Conservation (phyloP, 2,113 vertebrate genomes). For the Protomyctophum bolini region DNA sequence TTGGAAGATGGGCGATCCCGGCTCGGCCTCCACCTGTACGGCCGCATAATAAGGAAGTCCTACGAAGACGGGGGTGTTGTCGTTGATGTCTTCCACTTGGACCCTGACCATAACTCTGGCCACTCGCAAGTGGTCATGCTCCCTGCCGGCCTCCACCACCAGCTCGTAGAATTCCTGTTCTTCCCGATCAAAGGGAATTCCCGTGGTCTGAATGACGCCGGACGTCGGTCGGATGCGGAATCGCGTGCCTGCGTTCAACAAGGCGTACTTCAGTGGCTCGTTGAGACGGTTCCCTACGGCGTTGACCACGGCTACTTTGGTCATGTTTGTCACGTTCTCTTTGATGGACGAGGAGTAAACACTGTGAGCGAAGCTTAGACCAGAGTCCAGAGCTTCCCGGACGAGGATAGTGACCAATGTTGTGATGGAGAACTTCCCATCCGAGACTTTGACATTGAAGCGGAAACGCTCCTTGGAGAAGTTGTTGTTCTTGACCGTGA, state of each 20-base stretch:
- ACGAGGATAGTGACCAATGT: conserved; percentile 87
- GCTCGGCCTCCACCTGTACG: conserved; percentile 93
- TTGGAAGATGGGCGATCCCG: conserved; percentile 87
- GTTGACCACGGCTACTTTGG: conserved; percentile 91
- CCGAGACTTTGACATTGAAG: conserved; percentile 89
- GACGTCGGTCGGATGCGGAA: conserved; percentile 93
- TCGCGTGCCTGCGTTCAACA: conserved; percentile 91
- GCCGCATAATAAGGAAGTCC: conserved; percentile 97
- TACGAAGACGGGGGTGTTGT: conserved; percentile 91
- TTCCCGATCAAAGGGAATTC: conserved; percentile 91
- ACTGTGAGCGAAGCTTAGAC: conserved; percentile 89
- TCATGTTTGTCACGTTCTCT: conserved; percentile 90
- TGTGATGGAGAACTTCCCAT: conserved; percentile 92
- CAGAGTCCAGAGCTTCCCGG: conserved; percentile 91
- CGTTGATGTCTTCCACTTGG: conserved; percentile 92
- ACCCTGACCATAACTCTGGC: conserved; percentile 91
- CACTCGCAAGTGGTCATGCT: conserved; percentile 88
- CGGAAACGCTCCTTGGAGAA: conserved; percentile 91
- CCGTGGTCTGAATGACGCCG: conserved; percentile 93
- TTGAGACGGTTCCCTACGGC: conserved; percentile 93
- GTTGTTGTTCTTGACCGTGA: conserved; percentile 89
- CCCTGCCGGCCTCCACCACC: conserved; percentile 92
- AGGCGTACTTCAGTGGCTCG: conserved; percentile 91
- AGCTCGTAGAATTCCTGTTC: conserved; percentile 93
- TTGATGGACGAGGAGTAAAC: conserved; percentile 89